Evolutionary conservation across 2,113 vertebrate species (phyloP), one percentile per base, ranked within the genome.

Genomic region (Piaya cayana): DNA sequence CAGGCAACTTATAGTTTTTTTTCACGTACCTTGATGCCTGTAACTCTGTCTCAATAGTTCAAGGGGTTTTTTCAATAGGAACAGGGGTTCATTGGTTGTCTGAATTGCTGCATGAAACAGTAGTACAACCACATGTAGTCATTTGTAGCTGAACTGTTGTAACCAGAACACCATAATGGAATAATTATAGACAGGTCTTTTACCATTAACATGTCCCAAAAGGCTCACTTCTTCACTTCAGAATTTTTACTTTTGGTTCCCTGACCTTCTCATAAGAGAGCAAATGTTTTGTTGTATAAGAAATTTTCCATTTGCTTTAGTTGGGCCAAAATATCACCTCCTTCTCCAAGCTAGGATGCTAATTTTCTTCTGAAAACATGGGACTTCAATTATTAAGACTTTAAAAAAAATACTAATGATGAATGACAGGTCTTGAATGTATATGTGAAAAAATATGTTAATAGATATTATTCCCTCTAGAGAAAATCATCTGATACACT

Each of bases 381-480:
- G 32, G 7, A 23, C 32, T 75, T 92, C 62, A 78, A 1, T 86
- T 83, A 55, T 55, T 52, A 77, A 72, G 30, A 47, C 39, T 27
- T 77, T 80, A n/a, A 68, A 80, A 39, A 96, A 50, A 74, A 75
- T 53, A 47, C 43, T 77, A 65, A 82, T 94, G 90, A 93, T 60
- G 70, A 94, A 95, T 71, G 56, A 36, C 15, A 5, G 55, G 45
- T 88, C 76, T 32, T 83, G 82, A 75, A 62, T 34, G 30, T 53
- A 42, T 78, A 34, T 72, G 78, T 86, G 84, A 88, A 81, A 82
- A 93, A 85, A 87, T 42, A 92, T 36, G 49, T 77, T 92, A 91
- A 84, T 70, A 94, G 90, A 80, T 88, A 49, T 58, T 90, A 81
- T 60, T 92, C 43, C 49, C 79, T 94, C 42, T 58, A 82, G 92